Base-by-base conservation (phyloP, 2,113 vertebrate genomes). In the Solea solea region DNA sequence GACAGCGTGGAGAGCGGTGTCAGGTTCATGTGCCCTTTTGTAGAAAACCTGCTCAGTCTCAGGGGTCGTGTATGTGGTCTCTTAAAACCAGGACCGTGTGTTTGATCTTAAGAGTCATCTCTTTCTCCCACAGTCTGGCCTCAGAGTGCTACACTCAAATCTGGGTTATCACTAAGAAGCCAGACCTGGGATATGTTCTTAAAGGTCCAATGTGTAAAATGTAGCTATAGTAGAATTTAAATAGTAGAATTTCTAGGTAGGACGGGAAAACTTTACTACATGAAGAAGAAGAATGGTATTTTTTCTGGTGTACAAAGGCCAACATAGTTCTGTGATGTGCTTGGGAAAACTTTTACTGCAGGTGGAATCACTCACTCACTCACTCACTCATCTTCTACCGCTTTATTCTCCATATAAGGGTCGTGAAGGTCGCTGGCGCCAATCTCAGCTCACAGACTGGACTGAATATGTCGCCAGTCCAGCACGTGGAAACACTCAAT, bases 81-180 rank as follows among this genome's bases (percentile, higher is more conserved):
- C 11, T 25, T 41, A 62, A 72, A 80, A 72, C 25, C 21, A 50
- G 15, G 39, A 50, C 34, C 52, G 21, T 6, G 34, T 2, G 3
- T 11, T 2, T 63, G 53, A 69, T 68, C 16, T 58, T 52, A 62
- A 40, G n/a, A 55, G 46, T 41, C 16, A 41, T 15, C 67, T 44
- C 40, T 42, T 64, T 50, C 27, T 34, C 59, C 40, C 46, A 55
- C 34, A 55, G 21, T 46, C 27, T 28, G 69, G 34, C 34, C 34
- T 34, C 34, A 34, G 34, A 34, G 34, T 1, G 27, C 62, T 71
- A 21, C 39, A 16, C 13, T 64, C 40, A 25, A 3, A 50, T 70
- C 16, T 72, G 57, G 42, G 15, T 77, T 64, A 59, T 62, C 49
- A 66, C 55, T 10, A 39, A 34, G 11, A 73, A n/a, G 44, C 16